A percentile compares a stretch with the other conserved stretches of the same genome.
phyloP scores from a whole-genome alignment of 2,113 vertebrate genomes.

The Clarias gariepinus region DNA sequence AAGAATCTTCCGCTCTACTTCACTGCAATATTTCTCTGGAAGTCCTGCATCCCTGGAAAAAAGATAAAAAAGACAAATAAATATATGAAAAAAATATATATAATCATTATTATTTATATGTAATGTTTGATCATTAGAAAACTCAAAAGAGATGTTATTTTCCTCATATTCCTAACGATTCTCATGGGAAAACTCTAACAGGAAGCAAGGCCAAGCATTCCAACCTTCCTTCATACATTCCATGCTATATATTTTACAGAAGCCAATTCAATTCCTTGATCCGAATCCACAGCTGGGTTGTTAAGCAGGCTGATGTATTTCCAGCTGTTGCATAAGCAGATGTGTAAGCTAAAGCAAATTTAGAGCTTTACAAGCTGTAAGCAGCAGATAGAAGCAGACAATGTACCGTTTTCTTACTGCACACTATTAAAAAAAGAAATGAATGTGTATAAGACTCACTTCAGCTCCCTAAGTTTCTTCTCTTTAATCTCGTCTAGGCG shows the following conservation, averaged over 20 bases:
- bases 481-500: conserved; percentile 76
- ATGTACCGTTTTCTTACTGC: too few relatives aligned
- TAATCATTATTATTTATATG: background rate
- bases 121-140: background rate
- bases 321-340: background rate
- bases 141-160: background rate
- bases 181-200: background rate
- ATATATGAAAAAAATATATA: too few relatives aligned
- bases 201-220: background rate
- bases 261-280: background rate
- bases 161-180: background rate
- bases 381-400: too few relatives aligned
- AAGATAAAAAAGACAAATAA: background rate
- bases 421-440: too few relatives aligned
- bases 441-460: conserved; percentile 60
- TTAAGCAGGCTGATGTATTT: background rate
- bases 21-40: conserved; percentile 81
- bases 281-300: background rate
- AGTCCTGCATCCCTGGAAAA: conserved; percentile 76
- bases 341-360: background rate
- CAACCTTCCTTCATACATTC: background rate
- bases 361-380: too few relatives aligned
- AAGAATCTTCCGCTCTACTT: conserved; percentile 74
- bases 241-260: background rate
- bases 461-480: conserved; percentile 83